Base-by-base conservation (phyloP, 1,140 invertebrate genomes). In the Atopsyche davidsoni region DNA sequence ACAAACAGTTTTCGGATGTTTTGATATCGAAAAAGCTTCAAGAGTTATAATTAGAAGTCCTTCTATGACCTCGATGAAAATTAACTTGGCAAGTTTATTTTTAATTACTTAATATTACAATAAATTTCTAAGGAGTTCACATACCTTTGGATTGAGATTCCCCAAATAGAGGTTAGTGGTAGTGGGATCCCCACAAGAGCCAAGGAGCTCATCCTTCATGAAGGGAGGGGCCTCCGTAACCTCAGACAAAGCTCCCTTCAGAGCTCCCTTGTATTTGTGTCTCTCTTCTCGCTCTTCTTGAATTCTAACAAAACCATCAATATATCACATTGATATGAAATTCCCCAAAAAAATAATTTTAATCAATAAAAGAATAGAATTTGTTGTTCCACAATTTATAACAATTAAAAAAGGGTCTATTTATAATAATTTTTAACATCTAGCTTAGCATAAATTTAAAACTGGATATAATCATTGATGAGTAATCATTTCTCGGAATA, bases 161-260 rank as follows among this genome's bases (percentile, higher is more conserved):
- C 94, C 94, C 32, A 99, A 74, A 68, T 98, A 99, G 10, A 99
- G 78, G 71, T 99, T 99, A 23, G 96, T 99, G 2, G 96, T 98
- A 60, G 87, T 93, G 36, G 94, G 93, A 79, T 98, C 94, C 1
- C 92, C 92, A 50, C 87, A 89, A 7, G 87, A 90, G n/a, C 87
- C 86, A 0, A 70, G 58, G 60, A 66, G 68, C 55, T 62, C 61
- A 53, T 71, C 72, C 41, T 67, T 62, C 21, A 16, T 46, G 16
- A 59, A 44, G 0, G 62, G 61, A 63, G 2, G 60, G 35, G 3
- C 63, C 14, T 58, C 16, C 62, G 61, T 32, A 64, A 64, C 2
- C 64, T 49, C 51, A 3, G 63, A 56, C 14, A 68, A 55, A 18
- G 68, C 69, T 22, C 63, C 69, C 59, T 75, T 72, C 0, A 81